Conservation (phyloP, 1,140 invertebrate species). For the Listronotus oregonensis region DNA sequence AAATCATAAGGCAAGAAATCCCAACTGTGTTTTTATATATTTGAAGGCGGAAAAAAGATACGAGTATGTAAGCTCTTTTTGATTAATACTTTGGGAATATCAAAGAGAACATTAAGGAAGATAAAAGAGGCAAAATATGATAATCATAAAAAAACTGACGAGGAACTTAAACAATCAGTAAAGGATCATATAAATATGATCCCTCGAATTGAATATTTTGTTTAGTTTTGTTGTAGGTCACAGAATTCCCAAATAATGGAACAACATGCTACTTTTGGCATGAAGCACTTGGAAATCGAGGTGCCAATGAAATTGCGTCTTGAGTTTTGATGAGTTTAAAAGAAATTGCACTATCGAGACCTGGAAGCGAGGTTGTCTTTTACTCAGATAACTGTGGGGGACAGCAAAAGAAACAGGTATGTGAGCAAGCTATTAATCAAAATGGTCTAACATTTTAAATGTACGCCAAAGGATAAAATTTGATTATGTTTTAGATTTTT, state of each 20-base stretch:
- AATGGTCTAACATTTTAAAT: too few relatives aligned
- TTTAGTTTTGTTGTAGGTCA: background rate
- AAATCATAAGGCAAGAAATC: too few relatives aligned
- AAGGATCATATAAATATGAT: too few relatives aligned
- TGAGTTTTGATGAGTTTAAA: conserved; percentile 48
- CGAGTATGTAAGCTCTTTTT: background rate
- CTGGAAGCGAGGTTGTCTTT: conserved; percentile 27
- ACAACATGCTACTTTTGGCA: background rate
- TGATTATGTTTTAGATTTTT: too few relatives aligned
- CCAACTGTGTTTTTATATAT: background rate
- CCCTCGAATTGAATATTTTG: too few relatives aligned
- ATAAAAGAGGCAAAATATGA: conserved; percentile 42
- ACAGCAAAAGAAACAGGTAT: conserved; percentile 52
- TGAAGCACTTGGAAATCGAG: conserved; percentile 55
- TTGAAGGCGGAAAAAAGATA: background rate
- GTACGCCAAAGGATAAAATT: conserved; percentile 39
- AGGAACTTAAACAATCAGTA: conserved; percentile 34
- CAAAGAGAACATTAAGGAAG: background rate
- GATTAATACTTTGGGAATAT: too few relatives aligned
- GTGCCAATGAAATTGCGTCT: conserved; percentile 55
- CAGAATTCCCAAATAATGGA: background rate
- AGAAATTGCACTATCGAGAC: conserved; percentile 33
- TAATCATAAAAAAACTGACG: conserved; percentile 35
- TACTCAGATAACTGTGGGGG: conserved; percentile 52
- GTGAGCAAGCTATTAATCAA: too few relatives aligned